Conservation (phyloP, 2,797 vertebrate species). For the Scleropages formosus region DNA sequence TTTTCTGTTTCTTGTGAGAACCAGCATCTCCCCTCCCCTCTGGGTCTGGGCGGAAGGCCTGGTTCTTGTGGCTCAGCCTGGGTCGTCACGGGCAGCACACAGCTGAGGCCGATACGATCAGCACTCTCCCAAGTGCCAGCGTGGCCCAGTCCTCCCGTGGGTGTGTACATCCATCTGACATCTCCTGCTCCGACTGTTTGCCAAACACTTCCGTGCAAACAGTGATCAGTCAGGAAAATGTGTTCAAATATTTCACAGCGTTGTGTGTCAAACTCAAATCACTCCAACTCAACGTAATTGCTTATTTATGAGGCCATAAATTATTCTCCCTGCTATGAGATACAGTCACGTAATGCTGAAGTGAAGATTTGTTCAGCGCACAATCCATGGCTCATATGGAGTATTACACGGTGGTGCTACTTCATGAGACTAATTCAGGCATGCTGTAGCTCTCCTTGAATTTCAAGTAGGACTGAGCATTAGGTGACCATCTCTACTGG, state of each 20-base stretch:
- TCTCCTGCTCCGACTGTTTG: constrained; percentile 45
- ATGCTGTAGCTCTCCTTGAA: neutral
- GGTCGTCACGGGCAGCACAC: neutral
- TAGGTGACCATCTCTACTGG: neutral
- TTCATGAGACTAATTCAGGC: neutral
- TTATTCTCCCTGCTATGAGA: constrained; percentile 77
- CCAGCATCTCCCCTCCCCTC: neutral
- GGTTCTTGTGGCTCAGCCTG: neutral
- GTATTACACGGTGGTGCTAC: neutral
- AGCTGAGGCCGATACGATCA: neutral
- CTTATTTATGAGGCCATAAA: constrained; percentile 75
- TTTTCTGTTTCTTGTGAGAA: constrained; percentile 17
- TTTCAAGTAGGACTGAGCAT: constrained; percentile 7
- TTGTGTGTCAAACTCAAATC: constrained; percentile 69
- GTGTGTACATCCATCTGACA: neutral
- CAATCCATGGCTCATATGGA: neutral
- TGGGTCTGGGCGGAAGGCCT: constrained; percentile 3
- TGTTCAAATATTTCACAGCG: constrained; percentile 75
- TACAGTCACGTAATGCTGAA: constrained; percentile 73
- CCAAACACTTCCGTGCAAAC: constrained; percentile 63
- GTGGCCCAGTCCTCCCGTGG: neutral
- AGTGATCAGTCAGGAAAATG: constrained; percentile 66
- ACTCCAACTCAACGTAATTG: constrained; percentile 67
- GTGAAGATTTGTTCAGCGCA: constrained; percentile 42
- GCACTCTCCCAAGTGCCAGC: neutral